Evolutionary conservation across 2,888 invertebrate species (phyloP), one percentile per base, ranked within the genome.

Genomic region (Baronia brevicornis): DNA sequence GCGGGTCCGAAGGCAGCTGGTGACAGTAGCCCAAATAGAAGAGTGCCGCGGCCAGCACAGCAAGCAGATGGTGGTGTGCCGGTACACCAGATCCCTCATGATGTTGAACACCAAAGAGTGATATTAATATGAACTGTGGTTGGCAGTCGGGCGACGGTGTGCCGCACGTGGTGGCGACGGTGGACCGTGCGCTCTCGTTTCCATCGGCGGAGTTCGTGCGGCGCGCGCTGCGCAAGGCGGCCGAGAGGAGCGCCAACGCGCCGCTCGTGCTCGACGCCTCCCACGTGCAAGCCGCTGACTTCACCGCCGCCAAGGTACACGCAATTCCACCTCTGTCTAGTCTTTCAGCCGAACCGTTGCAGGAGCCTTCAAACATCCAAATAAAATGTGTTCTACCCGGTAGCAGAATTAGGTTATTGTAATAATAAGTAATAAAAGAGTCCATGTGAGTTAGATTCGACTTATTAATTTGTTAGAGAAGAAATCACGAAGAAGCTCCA

Each of bases 261-360:
- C 90, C 91, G 22, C 90, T 94, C 38, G 91, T 95, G 28, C 88
- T 95, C 26, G 93, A 94, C 78, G 95, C 92, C 63, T 88, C 90
- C 28, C 91, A 92, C 67, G 91, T 93, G 55, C 91, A 91, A 62
- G 91, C 91, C 22, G 91, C 92, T 0, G 93, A 93, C 79, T 93
- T 89, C 69, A 92, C 92, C 9, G 92, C 92, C 4, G 92, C 92
- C 4, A 90, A 88, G 71, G 91, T 90, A 69, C 18, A 4, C 15
- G 2, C 10, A 17, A 5, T 17, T 17, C 17, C 17, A 17, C 6
- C 6, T 6, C 17, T 17, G 4, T 5, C 4, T 17, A 17, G n/a
- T n/a, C n/a, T n/a, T n/a, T n/a, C n/a, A n/a, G n/a, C n/a, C n/a
- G n/a, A n/a, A n/a, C n/a, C n/a, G n/a, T n/a, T n/a, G n/a, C n/a